A percentile compares a stretch with the other conserved stretches of the same genome.
Conservation (phyloP, 2,888 invertebrate species). For the Lycia hirtaria region DNA sequence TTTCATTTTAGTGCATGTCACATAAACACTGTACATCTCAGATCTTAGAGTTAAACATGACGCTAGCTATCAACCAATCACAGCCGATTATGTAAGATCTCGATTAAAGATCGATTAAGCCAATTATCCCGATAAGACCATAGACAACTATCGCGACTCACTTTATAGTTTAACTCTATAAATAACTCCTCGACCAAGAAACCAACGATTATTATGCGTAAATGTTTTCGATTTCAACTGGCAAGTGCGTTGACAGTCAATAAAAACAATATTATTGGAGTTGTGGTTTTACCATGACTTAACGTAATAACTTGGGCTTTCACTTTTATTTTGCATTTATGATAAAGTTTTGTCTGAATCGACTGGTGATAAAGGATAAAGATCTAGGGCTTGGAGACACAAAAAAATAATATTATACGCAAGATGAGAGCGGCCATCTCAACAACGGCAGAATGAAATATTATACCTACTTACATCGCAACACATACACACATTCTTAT, state of each 20-base stretch:
- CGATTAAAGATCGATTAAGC: constrained; percentile 6
- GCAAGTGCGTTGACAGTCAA: constrained; percentile 23
- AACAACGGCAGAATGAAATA: no score
- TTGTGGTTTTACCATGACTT: constrained; percentile 16
- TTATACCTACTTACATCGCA: no score
- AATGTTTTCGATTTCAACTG: constrained; percentile 20
- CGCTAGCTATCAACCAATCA: constrained; percentile 1
- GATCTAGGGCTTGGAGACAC: background rate
- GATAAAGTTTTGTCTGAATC: constrained; percentile 31
- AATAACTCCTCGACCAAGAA: constrained; percentile 11
- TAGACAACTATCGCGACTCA: constrained; percentile 2
- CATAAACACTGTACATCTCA: no score
- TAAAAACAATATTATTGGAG: constrained; percentile 23
- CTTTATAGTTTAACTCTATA: constrained; percentile 14
- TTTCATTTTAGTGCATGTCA: no score
- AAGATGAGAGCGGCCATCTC: no score
- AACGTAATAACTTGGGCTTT: constrained; percentile 34
- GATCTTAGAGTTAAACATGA: background rate
- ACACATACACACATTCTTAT: no score
- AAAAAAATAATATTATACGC: background rate
- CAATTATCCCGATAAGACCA: background rate
- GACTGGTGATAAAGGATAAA: constrained; percentile 35
- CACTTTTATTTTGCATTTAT: constrained; percentile 40
- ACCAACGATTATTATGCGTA: constrained; percentile 10
- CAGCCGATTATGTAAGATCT: background rate